Evolutionary conservation across 2,888 invertebrate genomes (phyloP).

Genomic region (Mythimna lalbum): DNA sequence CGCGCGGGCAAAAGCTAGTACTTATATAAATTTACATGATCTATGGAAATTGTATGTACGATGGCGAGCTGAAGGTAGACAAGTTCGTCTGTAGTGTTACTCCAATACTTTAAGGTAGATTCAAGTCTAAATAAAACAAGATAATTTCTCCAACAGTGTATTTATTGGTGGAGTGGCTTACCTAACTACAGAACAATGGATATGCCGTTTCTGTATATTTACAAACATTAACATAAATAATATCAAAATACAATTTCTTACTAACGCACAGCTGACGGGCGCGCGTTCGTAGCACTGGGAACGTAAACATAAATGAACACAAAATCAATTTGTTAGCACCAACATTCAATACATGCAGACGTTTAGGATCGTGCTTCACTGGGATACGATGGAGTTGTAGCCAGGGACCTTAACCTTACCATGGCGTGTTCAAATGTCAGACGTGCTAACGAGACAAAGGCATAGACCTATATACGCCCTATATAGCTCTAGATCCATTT

Average conservation of each 20-base stretch:
- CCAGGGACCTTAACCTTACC: no score
- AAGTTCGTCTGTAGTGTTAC: background rate
- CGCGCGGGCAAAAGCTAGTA: no score
- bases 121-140: conserved; percentile 74
- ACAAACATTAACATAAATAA: conserved; percentile 89
- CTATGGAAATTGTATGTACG: background rate
- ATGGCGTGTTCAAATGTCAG: no score
- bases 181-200: conserved; percentile 87
- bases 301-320: conserved; percentile 77
- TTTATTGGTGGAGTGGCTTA: conserved; percentile 84
- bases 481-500: no score
- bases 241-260: conserved; percentile 87
- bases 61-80: background rate
- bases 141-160: conserved; percentile 79
- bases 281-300: conserved; percentile 59
- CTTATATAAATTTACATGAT: background rate
- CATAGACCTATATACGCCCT: no score
- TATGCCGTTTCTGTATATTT: conserved; percentile 89
- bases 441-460: no score
- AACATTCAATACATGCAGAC: conserved; percentile 68
- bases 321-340: conserved; percentile 78
- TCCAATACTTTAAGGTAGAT: background rate
- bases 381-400: no score
- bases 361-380: conserved; percentile 18
- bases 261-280: conserved; percentile 60